Evolutionary conservation across 2,888 invertebrate species (phyloP).

Genomic region (Brassicogethes aeneus): DNA sequence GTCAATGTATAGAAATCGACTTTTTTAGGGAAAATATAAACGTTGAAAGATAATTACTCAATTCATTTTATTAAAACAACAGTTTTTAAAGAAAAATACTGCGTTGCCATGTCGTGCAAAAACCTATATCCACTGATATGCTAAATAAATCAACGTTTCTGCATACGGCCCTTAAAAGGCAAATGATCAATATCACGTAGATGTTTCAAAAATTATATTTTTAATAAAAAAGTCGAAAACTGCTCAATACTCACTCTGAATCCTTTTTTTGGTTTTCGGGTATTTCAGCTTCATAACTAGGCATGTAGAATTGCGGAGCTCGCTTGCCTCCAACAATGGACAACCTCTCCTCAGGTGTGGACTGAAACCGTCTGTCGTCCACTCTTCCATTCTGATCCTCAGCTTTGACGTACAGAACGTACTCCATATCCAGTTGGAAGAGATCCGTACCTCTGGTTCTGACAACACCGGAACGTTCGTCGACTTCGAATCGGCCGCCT

Average conservation of each 20-base stretch:
- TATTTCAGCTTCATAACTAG: constrained; percentile 89
- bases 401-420: constrained; percentile 91
- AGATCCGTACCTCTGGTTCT: constrained; percentile 85
- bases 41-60: too few relatives aligned
- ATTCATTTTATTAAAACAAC: too few relatives aligned
- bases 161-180: too few relatives aligned
- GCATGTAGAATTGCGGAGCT: constrained; percentile 95
- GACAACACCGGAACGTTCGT: constrained; percentile 86
- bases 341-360: constrained; percentile 82
- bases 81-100: too few relatives aligned
- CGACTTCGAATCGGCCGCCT: constrained; percentile 50
- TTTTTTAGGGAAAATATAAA: too few relatives aligned
- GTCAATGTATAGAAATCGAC: too few relatives aligned
- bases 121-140: too few relatives aligned
- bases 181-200: too few relatives aligned
- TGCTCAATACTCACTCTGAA: constrained; percentile 86
- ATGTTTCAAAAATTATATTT: too few relatives aligned
- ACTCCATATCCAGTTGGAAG: constrained; percentile 93
- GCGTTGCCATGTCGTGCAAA: too few relatives aligned
- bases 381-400: constrained; percentile 91
- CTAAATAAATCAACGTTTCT: too few relatives aligned
- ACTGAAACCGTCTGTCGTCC: constrained; percentile 83
- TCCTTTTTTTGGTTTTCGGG: constrained; percentile 96
- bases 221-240: too few relatives aligned
- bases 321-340: constrained; percentile 96